phyloP scores from a whole-genome alignment of 2,797 vertebrate genomes.

The Discoglossus pictus region DNA sequence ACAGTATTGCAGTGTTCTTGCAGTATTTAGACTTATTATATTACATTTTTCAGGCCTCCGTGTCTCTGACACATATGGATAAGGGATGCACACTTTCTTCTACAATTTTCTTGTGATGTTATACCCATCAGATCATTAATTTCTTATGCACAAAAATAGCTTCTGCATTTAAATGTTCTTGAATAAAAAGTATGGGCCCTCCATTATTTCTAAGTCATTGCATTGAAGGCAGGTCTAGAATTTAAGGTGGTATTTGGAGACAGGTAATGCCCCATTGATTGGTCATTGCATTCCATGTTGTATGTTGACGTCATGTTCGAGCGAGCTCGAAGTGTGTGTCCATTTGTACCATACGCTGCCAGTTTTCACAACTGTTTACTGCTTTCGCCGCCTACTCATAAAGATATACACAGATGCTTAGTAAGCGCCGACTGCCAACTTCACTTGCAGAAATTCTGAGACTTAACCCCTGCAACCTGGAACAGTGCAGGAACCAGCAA shows the following conservation, averaged over 20 bases:
- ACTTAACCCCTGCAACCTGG: background rate
- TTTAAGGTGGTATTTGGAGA: background rate
- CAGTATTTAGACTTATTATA: too few species aligned
- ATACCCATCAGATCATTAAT: too few species aligned
- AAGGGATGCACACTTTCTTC: too few species aligned
- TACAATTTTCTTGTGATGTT: too few species aligned
- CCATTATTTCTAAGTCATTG: too few species aligned
- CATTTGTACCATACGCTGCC: slow-evolving; percentile 27
- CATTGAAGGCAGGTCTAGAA: too few species aligned
- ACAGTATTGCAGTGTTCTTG: too few species aligned
- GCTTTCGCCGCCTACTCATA: slow-evolving; percentile 32
- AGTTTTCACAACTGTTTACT: slow-evolving; percentile 40
- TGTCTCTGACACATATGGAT: too few species aligned
- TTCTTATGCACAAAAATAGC: too few species aligned
- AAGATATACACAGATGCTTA: slow-evolving; percentile 47
- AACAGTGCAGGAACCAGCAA: background rate
- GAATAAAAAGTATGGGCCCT: too few species aligned
- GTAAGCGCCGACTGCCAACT: slow-evolving; percentile 22
- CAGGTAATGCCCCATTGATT: background rate
- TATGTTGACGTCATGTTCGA: slow-evolving; percentile 10
- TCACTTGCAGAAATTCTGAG: background rate
- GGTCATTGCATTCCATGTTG: slow-evolving; percentile 3
- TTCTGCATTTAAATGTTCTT: too few species aligned
- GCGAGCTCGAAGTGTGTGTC: slow-evolving; percentile 34
- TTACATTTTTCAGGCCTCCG: too few species aligned